phyloP scores from a whole-genome alignment of 2,797 vertebrate genomes.

The Hypotaenidia okinawae region DNA sequence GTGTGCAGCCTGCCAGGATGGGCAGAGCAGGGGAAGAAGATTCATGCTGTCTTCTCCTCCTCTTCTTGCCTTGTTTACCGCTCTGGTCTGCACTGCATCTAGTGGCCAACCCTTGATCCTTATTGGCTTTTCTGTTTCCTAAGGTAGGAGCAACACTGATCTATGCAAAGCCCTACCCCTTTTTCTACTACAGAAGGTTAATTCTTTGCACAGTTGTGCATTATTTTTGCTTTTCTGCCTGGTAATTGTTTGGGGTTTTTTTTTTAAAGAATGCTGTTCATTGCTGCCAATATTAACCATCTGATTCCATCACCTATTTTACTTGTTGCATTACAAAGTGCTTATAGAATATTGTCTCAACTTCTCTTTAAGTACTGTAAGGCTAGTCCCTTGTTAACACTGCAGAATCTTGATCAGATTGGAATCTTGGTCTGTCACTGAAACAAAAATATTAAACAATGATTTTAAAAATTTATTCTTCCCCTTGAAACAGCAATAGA shows the following conservation, averaged over 20 bases:
- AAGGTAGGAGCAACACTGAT: background rate
- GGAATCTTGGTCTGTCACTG: background rate
- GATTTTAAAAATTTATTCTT: background rate
- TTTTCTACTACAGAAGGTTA: background rate
- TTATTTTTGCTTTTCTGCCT: background rate
- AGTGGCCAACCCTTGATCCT: background rate
- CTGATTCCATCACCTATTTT: background rate
- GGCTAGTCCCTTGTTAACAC: background rate
- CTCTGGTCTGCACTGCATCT: background rate
- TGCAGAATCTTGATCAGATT: background rate
- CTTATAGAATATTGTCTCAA: background rate
- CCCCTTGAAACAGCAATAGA: background rate
- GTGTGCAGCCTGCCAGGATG: rapidly evolving
- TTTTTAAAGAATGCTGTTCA: background rate
- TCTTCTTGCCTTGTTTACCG: background rate
- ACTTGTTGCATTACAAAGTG: background rate
- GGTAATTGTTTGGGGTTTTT: background rate
- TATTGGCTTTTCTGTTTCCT: background rate
- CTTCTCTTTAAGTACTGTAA: background rate
- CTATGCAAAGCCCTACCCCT: background rate
- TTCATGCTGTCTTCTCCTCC: background rate
- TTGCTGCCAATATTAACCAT: background rate
- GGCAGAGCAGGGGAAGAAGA: background rate
- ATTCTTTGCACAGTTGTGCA: background rate
- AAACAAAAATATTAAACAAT: background rate